phyloP scores from a whole-genome alignment of 2,888 invertebrate genomes.

The Allophyes oxyacanthae region DNA sequence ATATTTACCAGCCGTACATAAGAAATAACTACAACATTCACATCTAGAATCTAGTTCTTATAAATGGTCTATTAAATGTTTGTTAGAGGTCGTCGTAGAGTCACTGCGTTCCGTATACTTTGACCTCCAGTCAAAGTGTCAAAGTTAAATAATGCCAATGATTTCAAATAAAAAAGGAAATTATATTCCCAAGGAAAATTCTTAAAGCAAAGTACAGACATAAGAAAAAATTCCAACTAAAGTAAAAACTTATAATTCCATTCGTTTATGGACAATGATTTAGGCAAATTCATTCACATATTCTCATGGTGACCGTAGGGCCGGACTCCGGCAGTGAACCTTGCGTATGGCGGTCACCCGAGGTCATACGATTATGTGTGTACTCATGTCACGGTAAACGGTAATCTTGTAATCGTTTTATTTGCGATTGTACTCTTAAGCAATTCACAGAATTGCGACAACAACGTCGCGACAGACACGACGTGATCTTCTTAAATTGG shows the following conservation, averaged over 20 bases:
- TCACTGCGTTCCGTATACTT: conserved; percentile 23
- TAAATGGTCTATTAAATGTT: conserved; percentile 29
- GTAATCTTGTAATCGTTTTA: not conserved
- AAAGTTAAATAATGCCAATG: conserved; percentile 20
- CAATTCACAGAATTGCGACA: no score
- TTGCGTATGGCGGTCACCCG: conserved; percentile 21
- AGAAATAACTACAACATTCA: conserved; percentile 38
- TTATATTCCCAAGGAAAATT: conserved; percentile 8
- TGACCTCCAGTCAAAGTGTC: conserved; percentile 30
- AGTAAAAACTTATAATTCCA: conserved; percentile 1
- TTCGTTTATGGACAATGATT: conserved; percentile 18
- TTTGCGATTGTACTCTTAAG: not conserved
- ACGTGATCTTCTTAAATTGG: no score
- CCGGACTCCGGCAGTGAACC: conserved; percentile 40
- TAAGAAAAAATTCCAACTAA: not conserved
- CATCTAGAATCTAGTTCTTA: conserved; percentile 46
- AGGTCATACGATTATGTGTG: conserved; percentile 16
- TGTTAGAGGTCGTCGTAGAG: conserved; percentile 43
- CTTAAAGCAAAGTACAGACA: not conserved
- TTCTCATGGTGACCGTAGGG: conserved; percentile 30
- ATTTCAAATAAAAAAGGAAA: conserved; percentile 12
- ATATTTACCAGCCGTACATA: conserved; percentile 51
- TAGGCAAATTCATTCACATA: conserved; percentile 48
- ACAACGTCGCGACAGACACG: no score
- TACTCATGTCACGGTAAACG: not conserved